Conservation (phyloP, 2,113 vertebrate genomes). For the Emydura subglobosa region DNA sequence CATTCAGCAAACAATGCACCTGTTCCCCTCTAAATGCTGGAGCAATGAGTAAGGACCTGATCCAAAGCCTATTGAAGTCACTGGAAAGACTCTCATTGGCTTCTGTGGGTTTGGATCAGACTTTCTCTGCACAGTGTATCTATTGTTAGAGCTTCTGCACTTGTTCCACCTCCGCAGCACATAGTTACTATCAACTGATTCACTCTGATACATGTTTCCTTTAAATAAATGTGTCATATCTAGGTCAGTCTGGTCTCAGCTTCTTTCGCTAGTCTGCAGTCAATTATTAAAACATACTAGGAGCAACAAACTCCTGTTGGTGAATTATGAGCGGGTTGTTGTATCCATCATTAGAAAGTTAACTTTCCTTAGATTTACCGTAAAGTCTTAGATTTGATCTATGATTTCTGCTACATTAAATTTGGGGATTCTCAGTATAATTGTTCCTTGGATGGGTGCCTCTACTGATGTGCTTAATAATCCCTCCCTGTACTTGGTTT, state of each 20-base stretch:
- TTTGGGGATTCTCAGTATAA: background rate
- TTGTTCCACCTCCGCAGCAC: background rate
- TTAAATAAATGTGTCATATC: background rate
- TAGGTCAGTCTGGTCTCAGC: background rate
- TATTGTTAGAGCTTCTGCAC: background rate
- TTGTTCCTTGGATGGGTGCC: background rate
- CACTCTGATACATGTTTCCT: background rate
- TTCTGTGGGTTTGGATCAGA: background rate
- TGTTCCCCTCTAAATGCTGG: background rate
- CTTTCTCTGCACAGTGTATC: accelerated
- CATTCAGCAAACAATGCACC: background rate
- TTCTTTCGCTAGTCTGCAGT: background rate
- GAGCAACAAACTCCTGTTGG: background rate
- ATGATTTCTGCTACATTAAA: background rate
- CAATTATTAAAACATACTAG: too few relatives aligned
- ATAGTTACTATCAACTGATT: background rate
- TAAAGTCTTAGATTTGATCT: background rate
- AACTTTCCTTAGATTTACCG: background rate
- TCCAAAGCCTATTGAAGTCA: background rate
- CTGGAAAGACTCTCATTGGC: background rate
- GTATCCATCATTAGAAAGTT: background rate
- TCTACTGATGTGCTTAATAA: background rate
- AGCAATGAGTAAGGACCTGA: background rate
- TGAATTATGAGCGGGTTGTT: background rate
- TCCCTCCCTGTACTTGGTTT: background rate